Evolutionary conservation across 2,797 vertebrate species (phyloP), one percentile per base, ranked within the genome.

Genomic region (Sardinella longiceps): DNA sequence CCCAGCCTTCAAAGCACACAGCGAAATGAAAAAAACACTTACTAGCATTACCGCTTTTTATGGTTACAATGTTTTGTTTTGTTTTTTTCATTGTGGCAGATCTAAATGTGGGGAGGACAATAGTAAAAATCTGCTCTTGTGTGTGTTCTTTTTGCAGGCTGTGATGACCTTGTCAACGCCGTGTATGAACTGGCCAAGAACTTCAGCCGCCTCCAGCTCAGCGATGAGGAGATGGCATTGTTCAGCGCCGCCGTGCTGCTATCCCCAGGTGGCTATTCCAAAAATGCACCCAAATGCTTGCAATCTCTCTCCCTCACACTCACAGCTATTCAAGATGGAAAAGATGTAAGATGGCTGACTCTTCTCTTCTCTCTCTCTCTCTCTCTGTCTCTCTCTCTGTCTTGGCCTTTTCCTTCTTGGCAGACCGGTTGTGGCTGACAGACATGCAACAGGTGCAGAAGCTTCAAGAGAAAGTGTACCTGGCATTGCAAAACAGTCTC

Each of bases 401-500:
- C 14, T 84, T 2, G 51, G 20, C n/a, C 12, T 63, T 25, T 83
- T 23, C 50, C 9, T 86, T 12, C 66, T 80, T 66, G 28, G 2
- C 85, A 98, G 97, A 98, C 87, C 96, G 97, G 43, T 96, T 94
- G 0, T 98, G 97, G 97, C 91, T 98, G 85, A 96, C 95, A 0
- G 97, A 98, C 89, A 91, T 95, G 58, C 96, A 95, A 86, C 97
- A 97, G 91, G 95, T 98, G 25, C 96, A 97, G 90, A 97, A 96
- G 90, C 93, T 98, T 87, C 97, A 98, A 91, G 97, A 97, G 90
- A 97, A 96, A 83, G 94, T 98, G 83, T 97, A 97, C 0, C 84
- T 97, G 84, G 96, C 97, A 82, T 92, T 98, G 89, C 96, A 97
- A 90, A 94, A 94, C 7, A 96, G 96, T 87, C 93, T 97, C 91